phyloP scores from a whole-genome alignment of 2,113 vertebrate genomes.

The Leptobrachium leishanense region DNA sequence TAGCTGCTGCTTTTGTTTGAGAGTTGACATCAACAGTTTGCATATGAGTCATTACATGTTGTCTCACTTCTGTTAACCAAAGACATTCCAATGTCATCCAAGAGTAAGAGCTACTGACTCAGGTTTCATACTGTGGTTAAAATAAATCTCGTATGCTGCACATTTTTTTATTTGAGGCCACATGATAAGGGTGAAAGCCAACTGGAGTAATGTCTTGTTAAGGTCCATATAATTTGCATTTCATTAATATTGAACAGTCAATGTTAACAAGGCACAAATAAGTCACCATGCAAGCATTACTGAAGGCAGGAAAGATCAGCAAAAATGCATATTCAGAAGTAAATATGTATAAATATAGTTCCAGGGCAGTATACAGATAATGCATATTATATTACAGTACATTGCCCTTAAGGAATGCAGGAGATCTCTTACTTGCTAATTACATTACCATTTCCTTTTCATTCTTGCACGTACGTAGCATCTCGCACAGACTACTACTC shows the following conservation, averaged over 20 bases:
- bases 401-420: constrained; percentile 30
- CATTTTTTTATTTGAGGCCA: too few species aligned
- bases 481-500: neutral
- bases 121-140: too few species aligned
- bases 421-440: constrained; percentile 24
- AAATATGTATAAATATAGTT: constrained; percentile 24
- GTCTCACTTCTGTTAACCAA: too few species aligned
- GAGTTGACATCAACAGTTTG: too few species aligned
- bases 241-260: neutral
- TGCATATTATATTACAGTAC: constrained; percentile 23
- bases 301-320: constrained; percentile 13
- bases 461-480: neutral
- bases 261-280: constrained; percentile 21
- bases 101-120: too few species aligned
- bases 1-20: too few species aligned
- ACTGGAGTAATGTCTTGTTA: too few species aligned
- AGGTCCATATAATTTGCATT: neutral
- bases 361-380: constrained; percentile 29
- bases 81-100: too few species aligned
- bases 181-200: too few species aligned
- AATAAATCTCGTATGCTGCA: too few species aligned
- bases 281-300: constrained; percentile 12
- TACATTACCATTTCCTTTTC: neutral
- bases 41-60: too few species aligned
- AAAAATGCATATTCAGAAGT: constrained; percentile 36